phyloP scores from a whole-genome alignment of 2,797 vertebrate species.

The Percopsis omiscomaycus region DNA sequence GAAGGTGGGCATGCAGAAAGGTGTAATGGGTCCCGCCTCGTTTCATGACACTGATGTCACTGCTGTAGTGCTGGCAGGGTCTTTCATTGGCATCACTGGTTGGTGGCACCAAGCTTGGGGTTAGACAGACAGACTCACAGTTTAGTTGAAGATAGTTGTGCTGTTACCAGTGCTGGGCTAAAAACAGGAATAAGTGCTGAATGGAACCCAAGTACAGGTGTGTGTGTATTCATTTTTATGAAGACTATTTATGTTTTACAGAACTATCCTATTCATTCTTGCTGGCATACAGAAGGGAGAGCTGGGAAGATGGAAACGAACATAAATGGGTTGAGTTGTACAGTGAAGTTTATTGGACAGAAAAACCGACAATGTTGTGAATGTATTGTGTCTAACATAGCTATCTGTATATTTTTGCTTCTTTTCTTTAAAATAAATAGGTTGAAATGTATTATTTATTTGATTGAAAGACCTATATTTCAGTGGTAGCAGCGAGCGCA shows the following conservation, averaged over 20 bases:
- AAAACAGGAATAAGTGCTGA: conserved; percentile 17
- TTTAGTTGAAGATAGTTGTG: conserved; percentile 29
- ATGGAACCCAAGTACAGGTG: conserved; percentile 50
- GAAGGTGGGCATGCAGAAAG: conserved; percentile 47
- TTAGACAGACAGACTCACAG: conserved; percentile 22
- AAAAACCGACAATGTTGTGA: no score
- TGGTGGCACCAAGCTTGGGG: conserved; percentile 38
- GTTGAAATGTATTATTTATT: not conserved
- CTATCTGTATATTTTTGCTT: not conserved
- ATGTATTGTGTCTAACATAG: no score
- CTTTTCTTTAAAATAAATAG: conserved; percentile 3
- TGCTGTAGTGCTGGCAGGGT: conserved; percentile 43
- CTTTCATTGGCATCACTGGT: conserved; percentile 65
- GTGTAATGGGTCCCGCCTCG: conserved; percentile 43
- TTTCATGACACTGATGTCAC: conserved; percentile 77
- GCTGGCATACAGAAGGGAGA: not conserved
- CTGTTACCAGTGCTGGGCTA: conserved; percentile 36
- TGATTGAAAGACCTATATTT: not conserved
- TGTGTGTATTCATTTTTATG: not conserved
- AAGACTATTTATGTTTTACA: not conserved
- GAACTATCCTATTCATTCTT: not conserved
- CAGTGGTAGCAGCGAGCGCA: not conserved
- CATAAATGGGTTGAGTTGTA: no score
- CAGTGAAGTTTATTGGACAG: no score
- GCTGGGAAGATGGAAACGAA: not conserved